Base-by-base conservation (phyloP, 53 echinoderm and acorn worm genomes). In the Mesocentrotus franciscanus region DNA sequence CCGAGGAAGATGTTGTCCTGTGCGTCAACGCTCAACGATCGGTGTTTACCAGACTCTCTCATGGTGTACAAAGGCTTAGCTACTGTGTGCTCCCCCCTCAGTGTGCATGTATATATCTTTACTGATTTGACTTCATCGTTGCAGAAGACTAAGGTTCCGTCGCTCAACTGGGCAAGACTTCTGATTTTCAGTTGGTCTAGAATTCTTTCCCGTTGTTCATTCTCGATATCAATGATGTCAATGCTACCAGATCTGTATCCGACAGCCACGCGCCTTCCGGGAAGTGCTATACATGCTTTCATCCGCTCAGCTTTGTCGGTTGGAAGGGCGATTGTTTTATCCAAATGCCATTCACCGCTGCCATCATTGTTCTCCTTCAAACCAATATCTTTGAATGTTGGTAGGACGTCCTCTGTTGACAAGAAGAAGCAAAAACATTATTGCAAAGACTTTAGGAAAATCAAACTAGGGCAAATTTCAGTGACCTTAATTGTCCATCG, bases 221-320 rank as follows among this genome's bases (percentile, higher is more conserved):
- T 81, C 10, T 81, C 81, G 42, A 81, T 81, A 16, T 81, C 22
- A 16, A 81, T 81, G 81, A 81, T 81, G 42, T 81, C 81, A 1
- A 81, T 33, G 81, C 81, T 36, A 6, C 81, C 81, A 1, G 81
- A 81, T 42, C 81, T 81, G 81, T 81, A 81, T 13, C 81, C 81
- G 8, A 81, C 81, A 11, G 81, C 81, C 29, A 81, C 81, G 11
- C 81, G 42, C 17, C 42, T 18, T 16, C 81, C 81, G 17, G 81
- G 81, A 18, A 81, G 42, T 9, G 81, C 18, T 20, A 81, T 18
- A 33, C 81, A 81, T 7, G 81, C 81, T 81, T 81, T 81, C 36
- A 81, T 39, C 81, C 42, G 20, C 81, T 81, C 81, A 1, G 81
- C 81, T 42, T 81, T 81, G 36, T 81, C 81, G 20, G 42, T 22